Evolutionary conservation across 2,888 invertebrate species (phyloP).

Genomic region (Drosophila emarginata): DNA sequence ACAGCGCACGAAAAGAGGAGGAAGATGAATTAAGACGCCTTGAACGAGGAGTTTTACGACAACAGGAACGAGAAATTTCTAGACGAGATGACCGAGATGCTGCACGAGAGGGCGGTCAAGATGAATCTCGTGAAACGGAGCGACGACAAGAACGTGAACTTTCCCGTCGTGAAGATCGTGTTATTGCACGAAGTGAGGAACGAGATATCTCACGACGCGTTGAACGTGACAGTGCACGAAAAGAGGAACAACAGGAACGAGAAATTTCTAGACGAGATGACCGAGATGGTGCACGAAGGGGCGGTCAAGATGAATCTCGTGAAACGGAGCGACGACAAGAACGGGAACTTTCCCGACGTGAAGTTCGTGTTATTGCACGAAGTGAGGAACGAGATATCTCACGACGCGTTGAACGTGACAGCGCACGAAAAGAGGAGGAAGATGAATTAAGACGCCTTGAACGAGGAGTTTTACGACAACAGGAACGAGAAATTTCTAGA

Average conservation of each 20-base stretch:
- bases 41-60: background rate
- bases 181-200: background rate
- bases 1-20: background rate
- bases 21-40: background rate
- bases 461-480: background rate
- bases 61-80: slow-evolving; percentile 1
- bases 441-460: background rate
- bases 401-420: background rate
- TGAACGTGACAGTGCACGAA: background rate
- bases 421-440: background rate
- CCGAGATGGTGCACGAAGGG: background rate
- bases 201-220: background rate
- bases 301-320: background rate
- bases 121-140: background rate
- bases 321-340: background rate
- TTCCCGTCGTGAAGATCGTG: slow-evolving; percentile 15
- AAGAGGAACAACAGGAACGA: background rate
- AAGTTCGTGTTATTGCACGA: background rate
- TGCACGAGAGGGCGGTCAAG: background rate
- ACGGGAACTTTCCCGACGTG: background rate
- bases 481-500: background rate
- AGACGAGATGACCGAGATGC: slow-evolving; percentile 2
- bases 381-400: background rate
- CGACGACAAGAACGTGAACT: slow-evolving; percentile 2
- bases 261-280: background rate